A percentile compares a stretch with the other conserved stretches of the same genome.
Conservation (phyloP, 2,888 invertebrate species). For the Nyleta sp. region DNA sequence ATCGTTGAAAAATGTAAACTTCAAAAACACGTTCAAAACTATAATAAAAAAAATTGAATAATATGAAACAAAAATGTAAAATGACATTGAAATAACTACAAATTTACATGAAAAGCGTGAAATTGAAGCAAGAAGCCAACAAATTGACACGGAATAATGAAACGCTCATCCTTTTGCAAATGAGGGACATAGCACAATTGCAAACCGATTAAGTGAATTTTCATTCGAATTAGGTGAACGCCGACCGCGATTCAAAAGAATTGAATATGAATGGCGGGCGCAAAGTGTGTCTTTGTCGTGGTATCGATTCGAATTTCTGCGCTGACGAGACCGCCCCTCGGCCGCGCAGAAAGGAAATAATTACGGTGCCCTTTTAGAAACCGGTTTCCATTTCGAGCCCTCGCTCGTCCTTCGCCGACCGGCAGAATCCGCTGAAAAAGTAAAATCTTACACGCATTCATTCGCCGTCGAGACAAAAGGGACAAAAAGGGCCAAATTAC, state of each 20-base stretch:
- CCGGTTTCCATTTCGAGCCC: conserved; percentile 67
- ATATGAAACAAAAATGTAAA: too few species aligned
- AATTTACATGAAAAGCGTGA: too few species aligned
- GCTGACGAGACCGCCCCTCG: conserved; percentile 45
- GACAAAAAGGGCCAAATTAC: conserved; percentile 42
- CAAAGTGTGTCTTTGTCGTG: conserved; percentile 49
- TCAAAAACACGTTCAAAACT: too few species aligned
- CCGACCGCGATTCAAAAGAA: conserved; percentile 26
- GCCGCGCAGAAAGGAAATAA: conserved; percentile 70
- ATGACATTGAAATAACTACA: too few species aligned
- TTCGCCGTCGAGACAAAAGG: conserved; percentile 23
- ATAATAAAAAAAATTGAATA: too few species aligned
- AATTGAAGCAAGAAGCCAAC: too few species aligned
- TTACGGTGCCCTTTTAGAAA: conserved; percentile 74
- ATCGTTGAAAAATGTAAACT: too few species aligned
- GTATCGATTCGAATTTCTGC: conserved; percentile 67
- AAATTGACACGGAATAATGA: too few species aligned
- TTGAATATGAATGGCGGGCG: conserved; percentile 25
- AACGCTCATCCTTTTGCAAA: too few species aligned
- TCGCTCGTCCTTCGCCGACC: conserved; percentile 55
- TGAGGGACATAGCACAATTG: too few species aligned
- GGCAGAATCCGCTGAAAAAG: conserved; percentile 44
- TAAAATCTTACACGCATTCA: conserved; percentile 41
- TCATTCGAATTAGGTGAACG: conserved; percentile 31
- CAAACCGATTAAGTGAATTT: too few species aligned